phyloP scores from a whole-genome alignment of 2,113 vertebrate species.

The Syrmaticus mikado region DNA sequence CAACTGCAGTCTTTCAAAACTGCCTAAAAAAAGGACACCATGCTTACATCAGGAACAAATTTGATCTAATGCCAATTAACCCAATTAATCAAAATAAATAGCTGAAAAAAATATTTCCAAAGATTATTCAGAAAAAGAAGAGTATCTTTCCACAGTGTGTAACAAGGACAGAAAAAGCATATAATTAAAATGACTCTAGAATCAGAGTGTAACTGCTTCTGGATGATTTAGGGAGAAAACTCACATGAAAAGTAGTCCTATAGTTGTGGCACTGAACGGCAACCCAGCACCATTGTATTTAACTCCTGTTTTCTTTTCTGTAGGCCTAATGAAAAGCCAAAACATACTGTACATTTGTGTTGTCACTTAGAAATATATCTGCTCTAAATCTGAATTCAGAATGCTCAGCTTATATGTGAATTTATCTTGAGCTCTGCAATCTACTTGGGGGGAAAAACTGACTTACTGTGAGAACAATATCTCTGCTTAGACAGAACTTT shows the following conservation, averaged over 20 bases:
- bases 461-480: background rate
- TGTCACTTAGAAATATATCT: background rate
- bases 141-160: background rate
- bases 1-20: constrained; percentile 5
- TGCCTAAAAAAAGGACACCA: constrained; percentile 19
- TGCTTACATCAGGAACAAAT: constrained; percentile 5
- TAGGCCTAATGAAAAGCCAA: background rate
- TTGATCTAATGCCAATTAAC: constrained; percentile 50
- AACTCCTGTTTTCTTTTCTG: background rate
- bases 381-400: background rate
- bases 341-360: background rate
- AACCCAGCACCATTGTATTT: background rate
- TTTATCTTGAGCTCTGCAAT: background rate
- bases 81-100: constrained; percentile 38
- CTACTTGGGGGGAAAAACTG: background rate
- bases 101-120: background rate
- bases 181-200: background rate
- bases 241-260: background rate
- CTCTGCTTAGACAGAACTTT: background rate
- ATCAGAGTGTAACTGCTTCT: background rate
- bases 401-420: background rate
- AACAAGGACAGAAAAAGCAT: background rate
- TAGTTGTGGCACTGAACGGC: background rate
- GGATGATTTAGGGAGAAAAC: background rate
- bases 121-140: background rate